Evolutionary conservation across 2,888 invertebrate species (phyloP), one percentile per base, ranked within the genome.

Genomic region (Quadriops clusia): DNA sequence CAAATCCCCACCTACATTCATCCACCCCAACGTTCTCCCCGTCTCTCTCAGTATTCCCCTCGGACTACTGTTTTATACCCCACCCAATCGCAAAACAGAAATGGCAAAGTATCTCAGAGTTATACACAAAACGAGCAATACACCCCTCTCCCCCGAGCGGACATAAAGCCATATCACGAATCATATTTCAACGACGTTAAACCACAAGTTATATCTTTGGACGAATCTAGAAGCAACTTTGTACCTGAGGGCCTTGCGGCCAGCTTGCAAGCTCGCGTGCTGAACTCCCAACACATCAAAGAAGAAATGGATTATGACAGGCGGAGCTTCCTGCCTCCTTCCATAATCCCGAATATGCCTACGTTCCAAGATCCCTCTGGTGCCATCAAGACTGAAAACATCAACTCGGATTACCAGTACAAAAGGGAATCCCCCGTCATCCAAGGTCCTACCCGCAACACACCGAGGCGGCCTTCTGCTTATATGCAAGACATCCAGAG

Each of bases 221-320:
- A 47, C 12, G 32, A 44, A n/a, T 37, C 39, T n/a, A 38, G 44
- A 34, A 47, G 47, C 55, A 58, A 60, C 59, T 60, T 60, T 41
- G 54, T 60, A 30, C 56, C 60, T 29, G 70, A 71, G 72, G 85
- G 87, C 35, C 58, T 87, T 36, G 86, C 87, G 13, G 86, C 85
- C 28, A 83, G 83, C 32, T 60, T 86, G 39, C 85, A 85, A 54
- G 82, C 80, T 37, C 72, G 84, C 44, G 80, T 85, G 43, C 66
- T 85, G 31, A 54, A 43, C 32, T 48, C 44, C 14, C 53, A 54
- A 12, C 54, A 52, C 11, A 58, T 60, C 17, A 61, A 60, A 39
- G 59, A 61, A 43, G 60, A 60, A 41, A 37, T 46, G 13, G 47
- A 49, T 23, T 43, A 38, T 23, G 46, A 47, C 41, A 25, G 51